Base-by-base conservation (phyloP, 2,797 vertebrate species). In the Lagodon rhomboides region DNA sequence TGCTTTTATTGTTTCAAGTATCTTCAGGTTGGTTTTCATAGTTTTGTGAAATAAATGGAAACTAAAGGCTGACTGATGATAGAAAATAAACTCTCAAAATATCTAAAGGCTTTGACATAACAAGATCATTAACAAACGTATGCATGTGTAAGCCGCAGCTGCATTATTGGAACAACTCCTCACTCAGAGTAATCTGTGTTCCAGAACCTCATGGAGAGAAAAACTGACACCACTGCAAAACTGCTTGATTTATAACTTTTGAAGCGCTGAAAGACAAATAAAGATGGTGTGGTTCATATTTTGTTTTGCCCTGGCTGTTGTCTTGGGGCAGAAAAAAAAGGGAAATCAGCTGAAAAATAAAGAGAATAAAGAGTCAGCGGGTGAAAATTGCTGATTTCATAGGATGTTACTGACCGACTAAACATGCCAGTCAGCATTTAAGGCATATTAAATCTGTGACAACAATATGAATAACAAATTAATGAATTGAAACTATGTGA, bases 401-500 rank as follows among this genome's bases (percentile, higher is more conserved):
- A 46, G 17, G 6, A 25, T 25, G 50, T n/a, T 50, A 27, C 20
- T 2, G 13, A 22, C 9, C 0, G 2, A 5, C 17, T 62, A 17
- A 46, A 15, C 25, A 9, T 27, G 4, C 20, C 7, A 27, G 5
- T 49, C 22, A 51, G 22, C 27, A 67, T 27, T 30, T 3, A 15
- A 47, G 23, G 46, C 13, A 22, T 16, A 46, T 63, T 15, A 53
- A 55, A 47, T 55, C 41, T 41, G 27, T 25, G 5, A 51, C 10
- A 55, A 10, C 0, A 5, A 50, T 60, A 34, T 49, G n/a, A 51
- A 50, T 10, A 44, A 46, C 12, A 5, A 49, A 16, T 63, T 46
- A 27, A 43, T 27, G 10, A 59, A 64, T 10, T 34, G 9, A 41
- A 58, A 65, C 64, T 34, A 66, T 51, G 43, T 30, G 62, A 61